Conservation (phyloP, 92 coral and sea anemone species). For the Porites lobata region DNA sequence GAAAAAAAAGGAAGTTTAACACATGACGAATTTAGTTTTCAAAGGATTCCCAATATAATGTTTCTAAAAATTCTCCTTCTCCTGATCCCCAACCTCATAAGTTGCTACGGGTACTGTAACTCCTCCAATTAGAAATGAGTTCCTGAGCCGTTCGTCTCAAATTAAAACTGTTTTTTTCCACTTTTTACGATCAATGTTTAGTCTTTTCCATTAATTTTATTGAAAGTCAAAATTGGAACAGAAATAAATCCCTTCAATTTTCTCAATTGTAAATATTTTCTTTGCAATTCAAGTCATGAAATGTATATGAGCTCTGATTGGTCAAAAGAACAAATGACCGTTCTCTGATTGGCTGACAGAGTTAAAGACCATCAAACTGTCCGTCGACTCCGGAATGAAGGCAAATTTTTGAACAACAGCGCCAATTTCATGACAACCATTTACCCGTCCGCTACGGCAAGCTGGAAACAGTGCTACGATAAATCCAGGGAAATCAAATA, state of each 20-base stretch:
- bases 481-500: neutral
- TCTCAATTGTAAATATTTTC: conserved; percentile 30
- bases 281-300: conserved; percentile 2
- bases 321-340: neutral
- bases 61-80: neutral
- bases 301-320: neutral
- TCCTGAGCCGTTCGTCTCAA: neutral
- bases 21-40: too few relatives aligned
- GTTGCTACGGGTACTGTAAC: neutral
- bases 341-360: conserved; percentile 25
- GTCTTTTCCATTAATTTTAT: neutral
- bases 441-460: too few relatives aligned
- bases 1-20: too few relatives aligned
- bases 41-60: too few relatives aligned
- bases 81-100: neutral
- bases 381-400: conserved; percentile 13
- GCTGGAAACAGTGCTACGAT: neutral
- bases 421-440: conserved; percentile 18
- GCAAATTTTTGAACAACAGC: conserved; percentile 28
- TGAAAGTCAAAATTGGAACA: too few relatives aligned
- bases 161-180: neutral
- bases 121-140: neutral
- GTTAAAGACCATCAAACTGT: conserved; percentile 13
- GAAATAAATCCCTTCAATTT: neutral
- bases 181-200: neutral